Evolutionary conservation across 2,888 invertebrate genomes (phyloP), one percentile per base, ranked within the genome.

Genomic region (Dryobota labecula): DNA sequence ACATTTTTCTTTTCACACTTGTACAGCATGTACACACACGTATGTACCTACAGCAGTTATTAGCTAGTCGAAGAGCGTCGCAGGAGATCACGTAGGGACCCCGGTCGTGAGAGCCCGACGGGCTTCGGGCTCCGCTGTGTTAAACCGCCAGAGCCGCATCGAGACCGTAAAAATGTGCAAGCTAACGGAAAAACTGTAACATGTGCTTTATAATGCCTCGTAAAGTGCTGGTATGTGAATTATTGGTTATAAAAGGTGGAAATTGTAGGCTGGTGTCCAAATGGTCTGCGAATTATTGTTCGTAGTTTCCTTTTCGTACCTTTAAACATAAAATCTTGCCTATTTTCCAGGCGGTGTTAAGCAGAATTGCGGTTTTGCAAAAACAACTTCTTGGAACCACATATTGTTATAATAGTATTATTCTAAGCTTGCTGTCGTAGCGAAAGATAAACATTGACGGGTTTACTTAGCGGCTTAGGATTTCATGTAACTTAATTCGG

Each of bases 21-120:
- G 68, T 73, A 76, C 69, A 54, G 70, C 62, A 60, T 65, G 71
- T 53, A 70, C 27, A 81, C 6, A 72, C 80, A 80, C 73, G 61
- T 70, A 78, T n/a, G 72, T 85, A 80, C 82, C 79, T 80, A 78
- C 78, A 78, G 82, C 75, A 78, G 87, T 86, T 88, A 92, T 93
- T 93, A 92, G 86, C 88, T 84, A 93, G 93, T 93, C 93, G 82
- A 84, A 83, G 68, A 86, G 86, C 92, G 92, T 93, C 90, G 90
- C 90, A 91, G 91, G 91, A 92, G 93, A 93, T 93, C 94, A 94
- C 94, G 94, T 94, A 94, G 90, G 87, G 91, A 91, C 92, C 91
- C 92, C 91, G 92, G 91, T 91, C 91, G 91, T 89, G 89, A 86
- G 90, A 90, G 87, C 66, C 72, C 68, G 76, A 62, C 80, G 58